Evolutionary conservation across 2,113 vertebrate species (phyloP).

Genomic region (Penelope pileata): DNA sequence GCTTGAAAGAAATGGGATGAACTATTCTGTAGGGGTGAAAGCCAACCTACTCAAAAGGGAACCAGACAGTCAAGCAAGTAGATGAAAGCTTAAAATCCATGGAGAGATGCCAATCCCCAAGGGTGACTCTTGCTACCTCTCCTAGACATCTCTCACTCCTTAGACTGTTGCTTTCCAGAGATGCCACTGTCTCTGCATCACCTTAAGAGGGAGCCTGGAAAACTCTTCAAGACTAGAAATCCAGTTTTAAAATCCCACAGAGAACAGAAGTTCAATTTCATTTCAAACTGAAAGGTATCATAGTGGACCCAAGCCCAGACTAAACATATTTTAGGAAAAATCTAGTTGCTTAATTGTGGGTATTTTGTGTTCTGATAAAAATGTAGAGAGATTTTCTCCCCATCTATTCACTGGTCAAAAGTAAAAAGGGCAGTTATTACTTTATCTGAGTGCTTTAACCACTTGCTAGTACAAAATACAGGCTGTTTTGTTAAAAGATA

Average conservation of each 20-base stretch:
- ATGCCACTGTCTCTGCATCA: background rate
- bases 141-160: accelerated
- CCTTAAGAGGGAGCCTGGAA: background rate
- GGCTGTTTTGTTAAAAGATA: background rate
- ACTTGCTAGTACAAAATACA: background rate
- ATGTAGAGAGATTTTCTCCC: background rate
- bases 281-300: background rate
- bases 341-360: background rate
- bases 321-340: background rate
- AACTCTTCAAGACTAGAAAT: background rate
- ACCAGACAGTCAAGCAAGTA: no score
- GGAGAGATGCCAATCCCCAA: background rate
- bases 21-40: background rate
- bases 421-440: background rate
- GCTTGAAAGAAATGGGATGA: background rate
- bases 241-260: background rate
- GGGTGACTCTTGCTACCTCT: background rate
- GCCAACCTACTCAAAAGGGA: background rate
- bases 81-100: background rate
- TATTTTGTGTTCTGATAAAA: background rate
- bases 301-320: background rate
- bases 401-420: background rate
- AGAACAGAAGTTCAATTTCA: background rate
- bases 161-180: background rate
- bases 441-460: background rate